These are phyloP conservation scores for Aphidius ervi DNA, from an alignment of 1,140 invertebrate species.

Conservation along the genomic window DNA sequence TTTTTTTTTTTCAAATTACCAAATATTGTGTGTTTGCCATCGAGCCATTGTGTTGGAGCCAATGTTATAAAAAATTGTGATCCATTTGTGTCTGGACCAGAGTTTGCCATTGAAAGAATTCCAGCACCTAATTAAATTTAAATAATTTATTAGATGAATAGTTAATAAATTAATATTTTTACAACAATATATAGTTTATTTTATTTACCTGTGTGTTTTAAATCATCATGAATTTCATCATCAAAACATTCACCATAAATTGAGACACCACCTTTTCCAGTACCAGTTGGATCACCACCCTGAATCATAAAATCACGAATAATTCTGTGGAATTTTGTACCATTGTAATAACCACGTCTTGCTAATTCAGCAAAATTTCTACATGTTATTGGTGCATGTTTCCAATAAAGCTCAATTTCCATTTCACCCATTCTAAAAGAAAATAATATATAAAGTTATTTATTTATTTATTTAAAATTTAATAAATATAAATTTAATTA, in stretches of 20 bases:
- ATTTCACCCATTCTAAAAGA: conserved; percentile 87
- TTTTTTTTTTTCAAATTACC: conserved; percentile 56
- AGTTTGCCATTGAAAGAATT: conserved; percentile 84
- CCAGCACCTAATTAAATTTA: conserved; percentile 61
- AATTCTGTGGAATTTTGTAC: conserved; percentile 93
- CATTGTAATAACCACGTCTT: conserved; percentile 91
- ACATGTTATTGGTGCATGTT: conserved; percentile 92
- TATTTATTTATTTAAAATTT: conserved; percentile 17
- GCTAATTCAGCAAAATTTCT: conserved; percentile 93
- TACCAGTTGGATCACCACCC: conserved; percentile 90
- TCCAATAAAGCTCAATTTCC: conserved; percentile 93
- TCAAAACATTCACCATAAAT: conserved; percentile 95
- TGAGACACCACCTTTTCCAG: conserved; percentile 90
- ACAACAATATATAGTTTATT: too few species aligned
- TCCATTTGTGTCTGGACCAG: conserved; percentile 93
- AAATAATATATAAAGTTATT: conserved; percentile 20
- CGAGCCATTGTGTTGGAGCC: conserved; percentile 94
- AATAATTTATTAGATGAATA: too few species aligned
- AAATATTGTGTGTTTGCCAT: conserved; percentile 97
- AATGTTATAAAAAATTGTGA: conserved; percentile 98
- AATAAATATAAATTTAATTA: conserved; percentile 14
- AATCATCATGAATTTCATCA: conserved; percentile 91
- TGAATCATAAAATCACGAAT: conserved; percentile 98
- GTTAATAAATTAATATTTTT: too few species aligned
- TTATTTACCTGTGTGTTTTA: conserved; percentile 82